Percentiles rank a stretch among this genome's conserved stretches.
These are phyloP conservation scores for Epicampocera succincta DNA, from an alignment of 2,888 invertebrate species.

Conservation along the genomic window DNA sequence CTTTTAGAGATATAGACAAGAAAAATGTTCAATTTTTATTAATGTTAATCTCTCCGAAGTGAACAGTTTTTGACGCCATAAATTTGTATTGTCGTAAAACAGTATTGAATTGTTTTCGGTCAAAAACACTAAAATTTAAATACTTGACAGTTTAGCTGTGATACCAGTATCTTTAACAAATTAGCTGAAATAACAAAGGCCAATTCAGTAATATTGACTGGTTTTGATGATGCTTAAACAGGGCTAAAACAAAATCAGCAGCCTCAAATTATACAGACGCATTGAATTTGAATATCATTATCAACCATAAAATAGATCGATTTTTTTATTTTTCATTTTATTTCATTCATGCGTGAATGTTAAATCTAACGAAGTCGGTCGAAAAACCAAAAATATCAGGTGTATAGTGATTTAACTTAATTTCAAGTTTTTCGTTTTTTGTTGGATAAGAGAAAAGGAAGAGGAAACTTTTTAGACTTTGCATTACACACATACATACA, in stretches of 20 bases:
- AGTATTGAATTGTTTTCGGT: conserved; percentile 47
- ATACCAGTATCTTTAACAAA: not conserved
- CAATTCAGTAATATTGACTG: not conserved
- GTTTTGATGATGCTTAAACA: conserved; percentile 32
- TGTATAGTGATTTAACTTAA: conserved; percentile 42
- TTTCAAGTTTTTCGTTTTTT: conserved; percentile 19
- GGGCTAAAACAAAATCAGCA: conserved; percentile 34
- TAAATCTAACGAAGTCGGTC: conserved; percentile 21
- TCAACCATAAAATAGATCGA: conserved; percentile 40
- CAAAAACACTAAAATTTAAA: conserved; percentile 54
- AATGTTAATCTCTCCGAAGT: conserved; percentile 52
- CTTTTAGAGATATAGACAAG: not conserved
- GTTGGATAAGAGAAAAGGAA: conserved; percentile 2
- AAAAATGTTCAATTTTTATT: conserved; percentile 49
- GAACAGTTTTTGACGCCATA: conserved; percentile 34
- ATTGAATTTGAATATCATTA: conserved; percentile 21
- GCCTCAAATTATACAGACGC: conserved; percentile 10
- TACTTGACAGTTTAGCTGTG: conserved; percentile 7
- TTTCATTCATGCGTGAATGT: conserved; percentile 56
- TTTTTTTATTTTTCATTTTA: conserved; percentile 15
- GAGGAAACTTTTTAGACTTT: conserved; percentile 33
- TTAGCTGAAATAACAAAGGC: conserved; percentile 4
- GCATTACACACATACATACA: not conserved
- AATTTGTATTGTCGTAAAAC: conserved; percentile 37
- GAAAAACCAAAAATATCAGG: conserved; percentile 31